Evolutionary conservation across 2,797 vertebrate genomes (phyloP).

Genomic region (Pteropus rufus): DNA sequence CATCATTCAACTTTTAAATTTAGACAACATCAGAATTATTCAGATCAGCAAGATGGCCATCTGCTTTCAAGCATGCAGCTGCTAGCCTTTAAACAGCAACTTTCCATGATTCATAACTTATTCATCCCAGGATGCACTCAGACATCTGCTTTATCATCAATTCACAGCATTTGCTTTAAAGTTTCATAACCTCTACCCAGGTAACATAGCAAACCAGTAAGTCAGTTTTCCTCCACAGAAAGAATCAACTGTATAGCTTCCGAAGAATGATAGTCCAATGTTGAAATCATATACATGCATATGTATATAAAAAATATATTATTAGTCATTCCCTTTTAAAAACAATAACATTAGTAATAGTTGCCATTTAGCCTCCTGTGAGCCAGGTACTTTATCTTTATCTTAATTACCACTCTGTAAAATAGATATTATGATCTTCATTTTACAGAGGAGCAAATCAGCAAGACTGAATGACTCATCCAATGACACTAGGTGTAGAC

Average conservation of each 20-base stretch:
- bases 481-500: neutral
- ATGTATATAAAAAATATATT: neutral
- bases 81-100: conserved; percentile 72
- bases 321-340: neutral
- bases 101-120: conserved; percentile 78
- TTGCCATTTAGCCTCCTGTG: neutral
- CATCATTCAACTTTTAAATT: conserved; percentile 59
- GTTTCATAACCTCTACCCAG: conserved; percentile 58
- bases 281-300: neutral
- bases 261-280: neutral
- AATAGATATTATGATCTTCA: neutral
- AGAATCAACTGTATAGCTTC: neutral
- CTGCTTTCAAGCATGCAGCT: conserved; percentile 79
- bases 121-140: conserved; percentile 74
- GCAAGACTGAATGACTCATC: neutral
- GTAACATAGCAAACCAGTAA: conserved; percentile 5
- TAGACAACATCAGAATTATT: conserved; percentile 70
- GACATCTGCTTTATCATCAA: conserved; percentile 75
- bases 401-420: neutral
- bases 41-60: conserved; percentile 74
- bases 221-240: neutral
- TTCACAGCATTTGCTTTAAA: conserved; percentile 59
- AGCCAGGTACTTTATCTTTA: neutral
- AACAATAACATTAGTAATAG: neutral
- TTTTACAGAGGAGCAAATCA: neutral